Conservation (phyloP, 2,113 vertebrate species). For the Daubentonia madagascariensis region DNA sequence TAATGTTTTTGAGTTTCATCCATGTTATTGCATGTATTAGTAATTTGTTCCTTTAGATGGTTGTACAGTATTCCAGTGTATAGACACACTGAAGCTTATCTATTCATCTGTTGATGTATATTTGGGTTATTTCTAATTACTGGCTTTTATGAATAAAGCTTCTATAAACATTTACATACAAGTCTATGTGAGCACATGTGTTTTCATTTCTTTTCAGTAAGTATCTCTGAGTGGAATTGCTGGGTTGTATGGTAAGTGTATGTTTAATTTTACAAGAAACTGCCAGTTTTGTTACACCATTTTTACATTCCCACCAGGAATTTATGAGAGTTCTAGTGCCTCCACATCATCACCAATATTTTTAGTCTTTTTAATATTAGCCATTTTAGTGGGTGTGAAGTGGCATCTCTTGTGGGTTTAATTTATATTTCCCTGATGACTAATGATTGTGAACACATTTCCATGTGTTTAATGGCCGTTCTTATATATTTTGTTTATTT, state of each 20-base stretch:
- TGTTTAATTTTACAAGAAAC: neutral
- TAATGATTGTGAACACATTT: neutral
- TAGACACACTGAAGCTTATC: neutral
- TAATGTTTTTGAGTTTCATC: neutral
- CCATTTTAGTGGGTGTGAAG: neutral
- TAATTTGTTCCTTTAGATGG: neutral
- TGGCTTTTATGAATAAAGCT: neutral
- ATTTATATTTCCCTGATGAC: neutral
- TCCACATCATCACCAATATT: neutral
- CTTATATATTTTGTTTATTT: neutral
- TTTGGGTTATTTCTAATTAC: neutral
- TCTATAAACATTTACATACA: neutral
- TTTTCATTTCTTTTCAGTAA: constrained; percentile 8
- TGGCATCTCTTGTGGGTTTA: neutral
- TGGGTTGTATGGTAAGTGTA: neutral
- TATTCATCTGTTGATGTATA: neutral
- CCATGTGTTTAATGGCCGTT: neutral
- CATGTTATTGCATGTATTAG: neutral
- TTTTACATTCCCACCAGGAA: neutral
- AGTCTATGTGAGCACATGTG: neutral
- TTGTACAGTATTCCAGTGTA: neutral
- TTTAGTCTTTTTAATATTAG: neutral
- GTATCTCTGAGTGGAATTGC: neutral
- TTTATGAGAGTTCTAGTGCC: neutral
- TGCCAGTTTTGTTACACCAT: neutral